phyloP scores from a whole-genome alignment of 92 coral and sea anemone species.

The Phenganax marumi region DNA sequence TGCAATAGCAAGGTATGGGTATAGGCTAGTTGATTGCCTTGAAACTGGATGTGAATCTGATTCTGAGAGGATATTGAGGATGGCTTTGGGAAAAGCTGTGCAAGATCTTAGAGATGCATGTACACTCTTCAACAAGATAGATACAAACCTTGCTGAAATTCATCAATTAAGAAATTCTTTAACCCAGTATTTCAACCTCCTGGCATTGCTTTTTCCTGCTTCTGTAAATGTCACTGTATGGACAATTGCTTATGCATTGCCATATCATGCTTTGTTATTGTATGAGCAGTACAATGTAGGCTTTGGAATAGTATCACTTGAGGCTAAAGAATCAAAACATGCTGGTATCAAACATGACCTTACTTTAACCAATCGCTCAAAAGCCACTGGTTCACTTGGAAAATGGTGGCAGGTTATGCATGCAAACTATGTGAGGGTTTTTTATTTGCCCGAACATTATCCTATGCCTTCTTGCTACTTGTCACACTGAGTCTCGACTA shows the following conservation, averaged over 20 bases:
- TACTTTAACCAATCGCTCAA: slow-evolving; percentile 41
- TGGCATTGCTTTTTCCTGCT: slow-evolving; percentile 43
- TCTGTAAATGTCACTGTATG: no score
- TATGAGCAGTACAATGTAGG: slow-evolving; percentile 40
- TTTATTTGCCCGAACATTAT: slow-evolving; percentile 48
- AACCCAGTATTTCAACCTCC: slow-evolving; percentile 37
- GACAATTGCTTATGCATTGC: no score
- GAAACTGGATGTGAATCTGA: slow-evolving; percentile 13
- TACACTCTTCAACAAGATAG: slow-evolving; percentile 2
- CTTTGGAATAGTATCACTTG: slow-evolving; percentile 24
- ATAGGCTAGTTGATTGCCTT: slow-evolving; percentile 56
- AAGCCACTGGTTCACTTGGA: slow-evolving; percentile 2
- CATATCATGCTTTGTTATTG: slow-evolving; percentile 45
- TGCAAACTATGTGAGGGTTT: slow-evolving; percentile 56
- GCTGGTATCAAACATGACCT: slow-evolving; percentile 54
- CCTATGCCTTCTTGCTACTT: slow-evolving; percentile 3
- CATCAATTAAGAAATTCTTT: slow-evolving; percentile 41
- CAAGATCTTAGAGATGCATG: not conserved
- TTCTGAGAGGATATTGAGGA: not conserved
- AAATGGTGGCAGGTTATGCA: slow-evolving; percentile 59
- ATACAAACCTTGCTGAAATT: slow-evolving; percentile 8
- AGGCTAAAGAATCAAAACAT: slow-evolving; percentile 35
- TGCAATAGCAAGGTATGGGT: slow-evolving; percentile 56
- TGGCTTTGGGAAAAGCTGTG: not conserved
- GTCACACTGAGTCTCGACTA: not conserved